Evolutionary conservation across 1,140 invertebrate genomes (phyloP), one percentile per base, ranked within the genome.

Genomic region (Hycleus phaleratus): DNA sequence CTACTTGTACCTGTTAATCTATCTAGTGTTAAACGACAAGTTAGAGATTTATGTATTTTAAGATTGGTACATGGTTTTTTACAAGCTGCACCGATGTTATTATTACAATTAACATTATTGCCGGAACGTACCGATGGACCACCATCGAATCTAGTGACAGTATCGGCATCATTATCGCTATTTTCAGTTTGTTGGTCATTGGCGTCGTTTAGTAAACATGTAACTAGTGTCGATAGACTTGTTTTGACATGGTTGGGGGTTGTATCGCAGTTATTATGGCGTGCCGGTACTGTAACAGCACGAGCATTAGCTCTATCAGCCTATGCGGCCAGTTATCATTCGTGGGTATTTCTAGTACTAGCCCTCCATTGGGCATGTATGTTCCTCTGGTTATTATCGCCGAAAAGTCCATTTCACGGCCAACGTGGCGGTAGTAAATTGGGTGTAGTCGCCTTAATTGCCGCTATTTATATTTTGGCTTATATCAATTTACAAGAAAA

Each of bases 141-240:
- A 56, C 81, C 89, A 55, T 82, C 82, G 32, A 85, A 93, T 71
- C 71, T 93, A 50, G 87, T 89, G 61, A 81, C 87, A 44, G 88
- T 94, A n/a, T 90, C 90, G 0, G 85, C 87, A 3, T 81, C 84
- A 1, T 75, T 93, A 5, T 91, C 88, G 2, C 73, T 95, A 3
- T 88, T 93, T 76, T 90, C 85, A 57, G 85, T 93, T 18, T 92
- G 90, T 68, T 95, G 92, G 92, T 87, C 90, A 18, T 77, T 95
- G 12, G 91, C 91, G 11, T 93, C 90, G 52, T 95, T 93, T 72
- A 91, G 87, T 68, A 93, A 93, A 75, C 88, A 92, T 71, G 84
- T 91, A 60, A 81, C 86, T 63, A 91, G 91, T 72, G 82, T 93
- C 1, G 88, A 93, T 69, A 81, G 87, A 53, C 77, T 93, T 2